These are phyloP conservation scores for Drosophila mayri DNA, from an alignment of 1,140 invertebrate genomes.

Conservation along the genomic window DNA sequence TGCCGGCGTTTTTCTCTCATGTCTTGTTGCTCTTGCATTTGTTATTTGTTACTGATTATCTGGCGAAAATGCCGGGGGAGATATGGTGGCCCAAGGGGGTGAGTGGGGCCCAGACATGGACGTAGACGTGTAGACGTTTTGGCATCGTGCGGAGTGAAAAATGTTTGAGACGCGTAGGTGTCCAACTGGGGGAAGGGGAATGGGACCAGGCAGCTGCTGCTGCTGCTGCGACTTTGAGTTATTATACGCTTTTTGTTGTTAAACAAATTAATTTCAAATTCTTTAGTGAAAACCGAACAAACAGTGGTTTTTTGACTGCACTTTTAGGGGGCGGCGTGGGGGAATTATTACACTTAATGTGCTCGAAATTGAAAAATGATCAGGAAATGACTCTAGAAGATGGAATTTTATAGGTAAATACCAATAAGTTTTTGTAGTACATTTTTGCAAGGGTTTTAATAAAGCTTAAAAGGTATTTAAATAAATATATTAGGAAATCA, in stretches of 20 bases:
- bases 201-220: conserved; percentile 22
- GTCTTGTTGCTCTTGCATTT: conserved; percentile 51
- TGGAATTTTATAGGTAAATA: neutral
- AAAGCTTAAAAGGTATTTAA: neutral
- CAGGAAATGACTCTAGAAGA: neutral
- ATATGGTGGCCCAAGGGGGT: neutral
- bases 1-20: conserved; percentile 70
- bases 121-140: conserved; percentile 65
- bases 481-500: neutral
- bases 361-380: neutral
- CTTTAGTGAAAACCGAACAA: conserved; percentile 36
- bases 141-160: conserved; percentile 62
- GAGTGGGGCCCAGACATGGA: conserved; percentile 18
- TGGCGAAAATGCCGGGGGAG: conserved; percentile 41
- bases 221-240: conserved; percentile 49
- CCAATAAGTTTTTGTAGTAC: too few relatives aligned
- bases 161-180: conserved; percentile 58
- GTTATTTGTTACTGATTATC: conserved; percentile 59
- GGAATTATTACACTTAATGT: neutral
- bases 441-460: neutral
- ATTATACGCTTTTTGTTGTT: conserved; percentile 59
- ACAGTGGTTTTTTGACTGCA: conserved; percentile 16
- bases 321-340: conserved; percentile 7
- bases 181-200: neutral
- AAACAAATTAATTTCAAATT: conserved; percentile 61